Percentiles rank a stretch among this genome's conserved stretches.
Evolutionary conservation across 2,113 vertebrate species (phyloP).

Genomic region (Anhinga anhinga): DNA sequence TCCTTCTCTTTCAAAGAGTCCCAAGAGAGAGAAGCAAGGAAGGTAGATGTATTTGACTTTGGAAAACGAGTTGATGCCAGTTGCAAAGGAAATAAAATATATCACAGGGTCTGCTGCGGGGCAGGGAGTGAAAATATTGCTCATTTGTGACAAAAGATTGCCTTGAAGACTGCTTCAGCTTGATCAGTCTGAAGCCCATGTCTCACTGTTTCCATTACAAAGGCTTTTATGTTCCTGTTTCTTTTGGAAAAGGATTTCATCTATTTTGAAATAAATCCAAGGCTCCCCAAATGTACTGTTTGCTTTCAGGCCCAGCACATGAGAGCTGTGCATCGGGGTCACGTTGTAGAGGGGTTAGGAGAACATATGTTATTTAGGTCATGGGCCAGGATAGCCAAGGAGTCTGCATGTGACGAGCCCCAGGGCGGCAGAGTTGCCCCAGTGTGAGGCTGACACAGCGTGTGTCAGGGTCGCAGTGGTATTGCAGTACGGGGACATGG

Average conservation of each 20-base stretch:
- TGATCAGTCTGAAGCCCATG: slow-evolving; percentile 43
- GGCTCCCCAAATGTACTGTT: slow-evolving; percentile 21
- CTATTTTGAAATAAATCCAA: slow-evolving; percentile 50
- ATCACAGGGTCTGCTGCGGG: slow-evolving; percentile 1
- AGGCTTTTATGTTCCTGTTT: slow-evolving; percentile 44
- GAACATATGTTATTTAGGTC: neutral
- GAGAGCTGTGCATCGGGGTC: neutral
- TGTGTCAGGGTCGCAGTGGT: fast-evolving
- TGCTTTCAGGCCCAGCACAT: neutral
- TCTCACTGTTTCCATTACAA: slow-evolving; percentile 38
- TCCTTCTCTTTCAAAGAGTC: slow-evolving; percentile 57
- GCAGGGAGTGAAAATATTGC: slow-evolving; percentile 15
- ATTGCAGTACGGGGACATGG: neutral
- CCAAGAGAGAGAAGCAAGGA: slow-evolving; percentile 31
- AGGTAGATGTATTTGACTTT: slow-evolving; percentile 63
- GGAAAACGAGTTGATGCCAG: slow-evolving; percentile 53
- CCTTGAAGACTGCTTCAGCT: slow-evolving; percentile 29
- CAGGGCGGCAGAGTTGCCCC: neutral
- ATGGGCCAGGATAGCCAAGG: neutral
- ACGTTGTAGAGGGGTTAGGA: neutral
- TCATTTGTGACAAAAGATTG: slow-evolving; percentile 50
- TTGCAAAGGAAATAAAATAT: slow-evolving; percentile 49
- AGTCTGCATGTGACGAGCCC: neutral
- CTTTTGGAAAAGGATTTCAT: slow-evolving; percentile 44
- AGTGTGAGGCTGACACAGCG: fast-evolving